Conservation (phyloP, 2,113 vertebrate genomes). For the Aythya baeri region DNA sequence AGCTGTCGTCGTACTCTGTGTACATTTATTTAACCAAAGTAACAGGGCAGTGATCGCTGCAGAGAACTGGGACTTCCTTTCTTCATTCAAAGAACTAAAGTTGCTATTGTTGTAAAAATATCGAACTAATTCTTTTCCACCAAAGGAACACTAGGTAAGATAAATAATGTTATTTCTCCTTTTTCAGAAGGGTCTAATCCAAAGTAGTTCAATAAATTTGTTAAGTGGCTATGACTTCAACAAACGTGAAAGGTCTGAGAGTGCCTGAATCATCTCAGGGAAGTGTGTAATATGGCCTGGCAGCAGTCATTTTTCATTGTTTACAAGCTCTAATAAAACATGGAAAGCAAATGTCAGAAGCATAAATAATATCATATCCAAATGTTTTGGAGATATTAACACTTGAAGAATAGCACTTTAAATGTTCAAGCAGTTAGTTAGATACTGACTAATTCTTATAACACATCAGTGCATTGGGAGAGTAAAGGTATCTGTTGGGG, state of each 20-base stretch:
- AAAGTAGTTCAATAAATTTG: background rate
- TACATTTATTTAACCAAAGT: slow-evolving; percentile 38
- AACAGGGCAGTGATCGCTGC: slow-evolving; percentile 4
- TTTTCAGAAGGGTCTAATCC: background rate
- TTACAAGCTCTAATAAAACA: slow-evolving; percentile 7
- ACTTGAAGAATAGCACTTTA: background rate
- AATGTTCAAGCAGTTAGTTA: background rate
- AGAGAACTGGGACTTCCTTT: slow-evolving; percentile 6
- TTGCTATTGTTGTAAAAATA: slow-evolving; percentile 3
- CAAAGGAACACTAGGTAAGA: background rate
- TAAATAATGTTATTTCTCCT: background rate
- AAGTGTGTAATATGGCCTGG: background rate
- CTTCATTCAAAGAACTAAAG: slow-evolving; percentile 22
- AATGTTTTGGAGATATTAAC: background rate
- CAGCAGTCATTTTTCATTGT: background rate
- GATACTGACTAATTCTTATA: background rate
- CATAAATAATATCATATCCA: slow-evolving; percentile 8
- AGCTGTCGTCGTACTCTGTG: slow-evolving; percentile 20
- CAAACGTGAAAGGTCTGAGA: background rate
- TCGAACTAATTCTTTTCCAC: background rate
- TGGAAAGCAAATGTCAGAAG: slow-evolving; percentile 11
- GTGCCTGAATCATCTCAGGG: background rate
- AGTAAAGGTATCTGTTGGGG: background rate
- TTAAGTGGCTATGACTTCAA: background rate
- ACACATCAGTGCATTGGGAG: background rate